Percentiles rank a stretch among this genome's conserved stretches.
These are phyloP conservation scores for Steatocranus sp. DNA, from an alignment of 2,797 vertebrate genomes.

Conservation along the genomic window DNA sequence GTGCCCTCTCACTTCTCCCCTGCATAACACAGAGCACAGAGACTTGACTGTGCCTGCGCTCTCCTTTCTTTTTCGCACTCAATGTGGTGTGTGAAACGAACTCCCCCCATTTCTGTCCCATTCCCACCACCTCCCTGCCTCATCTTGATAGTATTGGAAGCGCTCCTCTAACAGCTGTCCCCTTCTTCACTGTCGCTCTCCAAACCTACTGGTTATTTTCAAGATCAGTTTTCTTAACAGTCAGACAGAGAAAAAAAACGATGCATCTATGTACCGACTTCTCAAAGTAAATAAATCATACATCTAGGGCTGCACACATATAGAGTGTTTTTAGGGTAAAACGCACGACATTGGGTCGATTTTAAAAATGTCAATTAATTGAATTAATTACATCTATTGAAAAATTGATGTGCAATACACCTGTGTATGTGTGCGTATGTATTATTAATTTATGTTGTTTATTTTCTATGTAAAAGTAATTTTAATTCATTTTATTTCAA, in stretches of 20 bases:
- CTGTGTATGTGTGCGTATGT: not conserved
- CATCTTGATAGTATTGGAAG: constrained; percentile 64
- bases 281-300: not conserved
- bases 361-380: not conserved
- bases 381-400: not conserved
- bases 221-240: not conserved
- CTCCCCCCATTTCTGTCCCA: constrained; percentile 25
- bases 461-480: not conserved
- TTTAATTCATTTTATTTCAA: not conserved
- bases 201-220: not conserved
- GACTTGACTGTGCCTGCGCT: constrained; percentile 51
- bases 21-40: constrained; percentile 54
- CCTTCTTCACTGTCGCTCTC: constrained; percentile 44
- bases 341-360: fast-evolving
- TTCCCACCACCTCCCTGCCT: constrained; percentile 51
- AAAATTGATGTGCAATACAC: not conserved
- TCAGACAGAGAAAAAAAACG: not conserved
- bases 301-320: not conserved
- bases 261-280: not conserved
- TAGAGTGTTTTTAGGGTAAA: not conserved
- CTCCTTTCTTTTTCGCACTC: constrained; percentile 72
- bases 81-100: constrained; percentile 77
- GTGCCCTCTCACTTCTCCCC: constrained; percentile 69
- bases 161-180: constrained; percentile 68
- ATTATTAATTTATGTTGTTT: not conserved